Base-by-base conservation (phyloP, 2,888 invertebrate genomes). In the Sipha maydis region DNA sequence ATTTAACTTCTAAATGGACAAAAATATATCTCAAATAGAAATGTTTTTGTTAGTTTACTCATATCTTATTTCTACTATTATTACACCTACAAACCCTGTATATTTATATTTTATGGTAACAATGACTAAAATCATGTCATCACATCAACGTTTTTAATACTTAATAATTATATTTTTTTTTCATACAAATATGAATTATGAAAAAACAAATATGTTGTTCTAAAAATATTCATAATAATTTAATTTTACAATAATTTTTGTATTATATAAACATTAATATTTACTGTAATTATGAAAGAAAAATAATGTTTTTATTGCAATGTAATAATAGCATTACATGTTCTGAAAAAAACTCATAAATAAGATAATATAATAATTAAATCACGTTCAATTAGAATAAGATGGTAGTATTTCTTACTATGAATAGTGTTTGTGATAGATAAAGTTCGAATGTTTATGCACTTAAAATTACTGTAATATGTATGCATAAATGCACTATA, bases 321-420 rank as follows among this genome's bases (percentile, higher is more conserved):
- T 28, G 0, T 11, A 28, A n/a, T 69, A n/a, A 69, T 69, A 69
- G 7, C 25, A 69, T 69, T n/a, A 28, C 69, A 69, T 69, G n/a
- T 69, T 28, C 7, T 28, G 11, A 69, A n/a, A 69, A 11, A 69
- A 11, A 69, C 28, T 28, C 28, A 9, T 3, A 61, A 3, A 61
- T n/a, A n/a, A 69, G 69, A n/a, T 28, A 28, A 28, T 69, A 48
- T 11, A 48, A 48, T 21, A 8, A n/a, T 5, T n/a, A n/a, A 67
- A 5, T 7, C 2, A n/a, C n/a, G n/a, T 8, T 67, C 67, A 67
- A n/a, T n/a, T 67, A 5, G 67, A n/a, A 5, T 2, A 67, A n/a
- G 67, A 67, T 67, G n/a, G n/a, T 9, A 67, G 67, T 67, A 69
- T n/a, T 69, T 28, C n/a, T 69, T n/a, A 69, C n/a, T 69, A 69